phyloP scores from a whole-genome alignment of 2,888 invertebrate species.

The Bembecia ichneumoniformis region DNA sequence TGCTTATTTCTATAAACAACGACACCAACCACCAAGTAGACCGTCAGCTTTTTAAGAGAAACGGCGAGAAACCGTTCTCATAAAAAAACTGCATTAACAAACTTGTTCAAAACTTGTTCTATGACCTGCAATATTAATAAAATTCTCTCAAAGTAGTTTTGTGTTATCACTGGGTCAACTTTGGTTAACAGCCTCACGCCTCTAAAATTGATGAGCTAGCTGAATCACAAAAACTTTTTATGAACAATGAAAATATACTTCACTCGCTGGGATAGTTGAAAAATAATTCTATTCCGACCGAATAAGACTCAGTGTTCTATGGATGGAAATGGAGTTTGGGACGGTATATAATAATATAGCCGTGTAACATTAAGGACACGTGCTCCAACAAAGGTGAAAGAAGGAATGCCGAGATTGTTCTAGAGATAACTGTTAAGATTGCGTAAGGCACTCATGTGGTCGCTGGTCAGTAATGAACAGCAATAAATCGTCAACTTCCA shows the following conservation, averaged over 20 bases:
- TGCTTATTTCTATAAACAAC: too few relatives aligned
- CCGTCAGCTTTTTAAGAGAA: too few relatives aligned
- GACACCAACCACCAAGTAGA: too few relatives aligned
- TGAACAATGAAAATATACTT: background rate
- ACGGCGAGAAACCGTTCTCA: too few relatives aligned
- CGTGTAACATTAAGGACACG: constrained; percentile 39
- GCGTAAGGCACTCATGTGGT: constrained; percentile 13
- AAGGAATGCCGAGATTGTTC: constrained; percentile 39
- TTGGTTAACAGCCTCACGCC: constrained; percentile 26
- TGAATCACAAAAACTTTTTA: constrained; percentile 29
- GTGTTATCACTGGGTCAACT: constrained; percentile 23
- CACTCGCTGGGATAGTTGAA: background rate
- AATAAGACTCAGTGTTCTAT: background rate
- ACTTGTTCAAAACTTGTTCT: too few relatives aligned
- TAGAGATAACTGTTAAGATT: constrained; percentile 29
- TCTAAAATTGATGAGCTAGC: constrained; percentile 36
- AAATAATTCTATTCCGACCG: background rate
- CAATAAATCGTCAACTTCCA: constrained; percentile 26
- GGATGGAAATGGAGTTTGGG: too few relatives aligned
- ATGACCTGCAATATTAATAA: too few relatives aligned
- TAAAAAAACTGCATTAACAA: too few relatives aligned
- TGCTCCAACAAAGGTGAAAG: constrained; percentile 51
- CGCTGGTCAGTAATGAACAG: constrained; percentile 35
- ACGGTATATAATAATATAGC: background rate
- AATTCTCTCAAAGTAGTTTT: background rate